A percentile compares a stretch with the other conserved stretches of the same genome.
phyloP scores from a whole-genome alignment of 1,140 invertebrate species.

The Leptoteleia sp. region DNA sequence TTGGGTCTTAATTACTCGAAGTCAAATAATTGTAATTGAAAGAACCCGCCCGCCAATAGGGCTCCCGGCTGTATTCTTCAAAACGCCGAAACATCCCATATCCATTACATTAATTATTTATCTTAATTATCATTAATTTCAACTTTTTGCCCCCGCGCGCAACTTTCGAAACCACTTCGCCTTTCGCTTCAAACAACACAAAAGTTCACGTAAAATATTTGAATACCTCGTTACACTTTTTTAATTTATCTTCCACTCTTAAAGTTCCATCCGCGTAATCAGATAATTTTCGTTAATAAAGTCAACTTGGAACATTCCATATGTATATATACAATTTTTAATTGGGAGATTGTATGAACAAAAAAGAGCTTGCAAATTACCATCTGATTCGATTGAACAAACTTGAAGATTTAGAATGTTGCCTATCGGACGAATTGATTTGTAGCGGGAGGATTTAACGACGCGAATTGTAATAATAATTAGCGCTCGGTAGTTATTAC shows the following conservation, averaged over 20 bases:
- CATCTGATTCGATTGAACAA: too few relatives aligned
- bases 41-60: conserved; percentile 56
- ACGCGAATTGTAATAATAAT: conserved; percentile 46
- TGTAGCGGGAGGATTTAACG: too few relatives aligned
- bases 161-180: not conserved
- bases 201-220: conserved; percentile 20
- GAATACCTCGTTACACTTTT: too few relatives aligned
- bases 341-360: too few relatives aligned
- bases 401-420: too few relatives aligned
- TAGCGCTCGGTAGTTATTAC: conserved; percentile 32
- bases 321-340: too few relatives aligned
- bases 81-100: conserved; percentile 68
- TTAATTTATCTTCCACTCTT: too few relatives aligned
- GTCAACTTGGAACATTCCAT: too few relatives aligned
- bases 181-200: conserved; percentile 8
- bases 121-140: conserved; percentile 66
- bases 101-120: conserved; percentile 57
- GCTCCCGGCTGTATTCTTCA: conserved; percentile 54
- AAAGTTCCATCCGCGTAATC: too few relatives aligned
- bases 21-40: conserved; percentile 72
- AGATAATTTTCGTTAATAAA: too few relatives aligned
- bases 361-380: too few relatives aligned
- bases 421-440: too few relatives aligned
- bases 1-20: conserved; percentile 70
- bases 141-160: conserved; percentile 33